Evolutionary conservation across 2,797 vertebrate species (phyloP).

Genomic region (Crocodylus rhombifer): DNA sequence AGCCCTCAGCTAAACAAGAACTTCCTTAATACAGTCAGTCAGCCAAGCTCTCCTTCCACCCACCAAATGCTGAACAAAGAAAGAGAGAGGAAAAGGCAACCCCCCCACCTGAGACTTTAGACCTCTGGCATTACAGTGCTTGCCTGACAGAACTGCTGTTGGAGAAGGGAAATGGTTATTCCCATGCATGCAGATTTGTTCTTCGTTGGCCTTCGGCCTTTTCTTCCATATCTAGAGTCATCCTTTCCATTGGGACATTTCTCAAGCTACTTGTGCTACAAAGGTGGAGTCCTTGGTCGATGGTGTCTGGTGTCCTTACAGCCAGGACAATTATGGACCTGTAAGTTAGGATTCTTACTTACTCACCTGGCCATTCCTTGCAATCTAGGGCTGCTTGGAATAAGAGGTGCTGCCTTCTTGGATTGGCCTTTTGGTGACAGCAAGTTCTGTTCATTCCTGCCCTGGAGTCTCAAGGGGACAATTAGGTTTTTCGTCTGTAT

Average conservation of each 20-base stretch:
- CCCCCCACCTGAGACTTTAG: not conserved
- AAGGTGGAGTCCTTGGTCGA: not conserved
- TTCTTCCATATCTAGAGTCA: not conserved
- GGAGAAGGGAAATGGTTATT: fast-evolving
- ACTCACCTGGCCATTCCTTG: not conserved
- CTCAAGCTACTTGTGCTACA: not conserved
- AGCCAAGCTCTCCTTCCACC: not conserved
- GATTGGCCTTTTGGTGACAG: not conserved
- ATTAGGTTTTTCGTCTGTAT: too few relatives aligned
- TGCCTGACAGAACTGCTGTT: not conserved
- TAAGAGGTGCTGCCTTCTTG: fast-evolving
- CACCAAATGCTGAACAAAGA: constrained; percentile 36
- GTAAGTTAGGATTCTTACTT: not conserved
- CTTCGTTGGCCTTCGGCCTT: not conserved
- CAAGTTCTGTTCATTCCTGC: not conserved
- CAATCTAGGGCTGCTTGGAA: fast-evolving
- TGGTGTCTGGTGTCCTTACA: not conserved
- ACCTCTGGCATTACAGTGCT: fast-evolving
- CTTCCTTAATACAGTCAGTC: not conserved
- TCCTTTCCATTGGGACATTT: not conserved
- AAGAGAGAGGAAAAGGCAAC: not conserved
- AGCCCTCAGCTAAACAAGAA: constrained; percentile 47
- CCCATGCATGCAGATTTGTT: not conserved
- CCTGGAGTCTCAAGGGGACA: not conserved
- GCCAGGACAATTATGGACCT: not conserved